phyloP scores from a whole-genome alignment of 2,113 vertebrate genomes.

The Tyrannus savana region DNA sequence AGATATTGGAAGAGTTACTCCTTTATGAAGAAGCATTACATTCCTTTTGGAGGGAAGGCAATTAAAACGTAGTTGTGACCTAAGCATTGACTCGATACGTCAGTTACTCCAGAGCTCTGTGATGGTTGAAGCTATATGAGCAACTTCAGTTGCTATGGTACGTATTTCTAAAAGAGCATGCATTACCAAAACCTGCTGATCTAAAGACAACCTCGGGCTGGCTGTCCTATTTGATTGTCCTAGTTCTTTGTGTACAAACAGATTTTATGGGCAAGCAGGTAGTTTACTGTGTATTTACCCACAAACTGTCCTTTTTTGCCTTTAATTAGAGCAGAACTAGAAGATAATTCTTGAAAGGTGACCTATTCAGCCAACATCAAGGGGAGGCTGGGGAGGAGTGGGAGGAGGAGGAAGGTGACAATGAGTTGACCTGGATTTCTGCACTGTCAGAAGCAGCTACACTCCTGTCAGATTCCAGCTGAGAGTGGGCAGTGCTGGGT shows the following conservation, averaged over 20 bases:
- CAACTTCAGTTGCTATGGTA: not conserved
- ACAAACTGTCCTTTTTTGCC: not conserved
- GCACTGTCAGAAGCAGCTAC: not conserved
- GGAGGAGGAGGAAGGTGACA: not conserved
- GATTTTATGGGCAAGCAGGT: not conserved
- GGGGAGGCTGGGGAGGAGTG: not conserved
- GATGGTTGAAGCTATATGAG: not conserved
- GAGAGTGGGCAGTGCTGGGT: not conserved
- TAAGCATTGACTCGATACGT: not conserved
- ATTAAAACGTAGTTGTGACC: not conserved
- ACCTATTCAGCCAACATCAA: not conserved
- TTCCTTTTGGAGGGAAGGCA: not conserved
- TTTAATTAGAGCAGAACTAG: not conserved
- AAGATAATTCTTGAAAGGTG: not conserved
- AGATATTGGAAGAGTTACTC: not conserved
- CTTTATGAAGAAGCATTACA: not conserved
- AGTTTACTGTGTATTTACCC: not conserved
- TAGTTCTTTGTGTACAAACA: not conserved
- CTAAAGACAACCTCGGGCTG: not conserved
- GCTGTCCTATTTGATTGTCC: not conserved
- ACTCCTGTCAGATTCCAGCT: fast-evolving
- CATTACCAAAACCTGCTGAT: not conserved
- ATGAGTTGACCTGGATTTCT: not conserved
- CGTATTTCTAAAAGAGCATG: not conserved
- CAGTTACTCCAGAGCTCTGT: not conserved